Conservation (phyloP, 2,888 invertebrate genomes). For the Hydriomena furcata region DNA sequence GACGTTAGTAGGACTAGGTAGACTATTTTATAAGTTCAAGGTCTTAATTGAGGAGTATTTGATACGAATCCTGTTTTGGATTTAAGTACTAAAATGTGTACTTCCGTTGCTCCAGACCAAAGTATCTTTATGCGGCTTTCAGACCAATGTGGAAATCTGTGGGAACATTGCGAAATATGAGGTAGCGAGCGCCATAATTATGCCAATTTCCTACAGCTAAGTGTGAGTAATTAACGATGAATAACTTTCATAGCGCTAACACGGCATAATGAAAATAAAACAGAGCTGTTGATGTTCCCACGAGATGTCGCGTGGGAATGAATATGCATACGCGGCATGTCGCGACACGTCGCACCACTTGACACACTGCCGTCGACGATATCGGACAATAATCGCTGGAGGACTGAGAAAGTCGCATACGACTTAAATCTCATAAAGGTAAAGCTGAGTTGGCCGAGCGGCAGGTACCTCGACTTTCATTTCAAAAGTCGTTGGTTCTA, state of each 20-base stretch:
- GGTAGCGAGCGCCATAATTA: conserved; percentile 1
- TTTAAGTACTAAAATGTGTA: too few species aligned
- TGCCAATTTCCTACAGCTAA: conserved; percentile 5
- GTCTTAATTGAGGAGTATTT: too few species aligned
- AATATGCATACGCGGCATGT: conserved; percentile 13
- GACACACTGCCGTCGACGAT: not conserved
- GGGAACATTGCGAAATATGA: not conserved
- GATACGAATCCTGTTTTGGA: too few species aligned
- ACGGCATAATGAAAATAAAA: not conserved
- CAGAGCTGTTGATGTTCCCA: conserved; percentile 18
- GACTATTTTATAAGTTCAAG: too few species aligned
- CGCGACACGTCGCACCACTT: conserved; percentile 8
- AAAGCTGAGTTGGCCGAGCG: too few species aligned
- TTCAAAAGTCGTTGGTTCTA: too few species aligned
- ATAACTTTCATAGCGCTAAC: conserved; percentile 5
- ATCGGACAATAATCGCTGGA: conserved; percentile 3
- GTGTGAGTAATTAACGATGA: conserved; percentile 17
- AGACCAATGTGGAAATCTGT: not conserved
- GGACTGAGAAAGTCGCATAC: conserved; percentile 6
- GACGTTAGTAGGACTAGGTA: too few species aligned
- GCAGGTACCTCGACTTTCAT: too few species aligned
- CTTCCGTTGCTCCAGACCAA: too few species aligned
- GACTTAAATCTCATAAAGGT: not conserved
- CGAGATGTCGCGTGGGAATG: conserved; percentile 22
- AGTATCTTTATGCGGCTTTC: too few species aligned